These are phyloP conservation scores for Melanaphis sacchari DNA, from an alignment of 1,140 invertebrate species.

Conservation along the genomic window DNA sequence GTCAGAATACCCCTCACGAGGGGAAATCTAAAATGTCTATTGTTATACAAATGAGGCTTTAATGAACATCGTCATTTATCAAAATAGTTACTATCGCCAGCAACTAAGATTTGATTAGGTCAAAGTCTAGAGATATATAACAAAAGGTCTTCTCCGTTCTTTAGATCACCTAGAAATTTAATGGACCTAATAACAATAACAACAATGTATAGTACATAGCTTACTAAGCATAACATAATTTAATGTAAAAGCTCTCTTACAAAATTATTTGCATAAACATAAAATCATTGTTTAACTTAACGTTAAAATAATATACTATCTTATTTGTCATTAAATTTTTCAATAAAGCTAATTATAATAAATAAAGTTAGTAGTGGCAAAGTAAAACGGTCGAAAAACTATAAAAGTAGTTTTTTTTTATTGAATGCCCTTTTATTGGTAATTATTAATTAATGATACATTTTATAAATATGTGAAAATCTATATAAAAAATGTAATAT, in stretches of 20 bases:
- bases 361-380: background rate
- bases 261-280: background rate
- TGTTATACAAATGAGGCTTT: slow-evolving; percentile 30
- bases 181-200: background rate
- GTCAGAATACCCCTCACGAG: background rate
- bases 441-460: background rate
- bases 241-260: background rate
- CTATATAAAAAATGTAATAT: background rate
- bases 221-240: background rate
- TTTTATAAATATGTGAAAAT: background rate
- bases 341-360: background rate
- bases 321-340: background rate
- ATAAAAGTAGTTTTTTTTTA: background rate
- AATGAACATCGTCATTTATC: slow-evolving; percentile 18
- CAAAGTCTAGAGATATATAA: background rate
- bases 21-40: background rate
- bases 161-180: background rate
- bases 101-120: background rate
- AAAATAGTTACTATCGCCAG: background rate
- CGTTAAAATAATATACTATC: background rate
- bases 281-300: background rate
- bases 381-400: background rate
- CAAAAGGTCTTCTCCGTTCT: background rate
- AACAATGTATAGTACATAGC: background rate
- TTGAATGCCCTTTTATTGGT: background rate